Evolutionary conservation across 2,113 vertebrate genomes (phyloP).

Genomic region (Melanocharis versteri): DNA sequence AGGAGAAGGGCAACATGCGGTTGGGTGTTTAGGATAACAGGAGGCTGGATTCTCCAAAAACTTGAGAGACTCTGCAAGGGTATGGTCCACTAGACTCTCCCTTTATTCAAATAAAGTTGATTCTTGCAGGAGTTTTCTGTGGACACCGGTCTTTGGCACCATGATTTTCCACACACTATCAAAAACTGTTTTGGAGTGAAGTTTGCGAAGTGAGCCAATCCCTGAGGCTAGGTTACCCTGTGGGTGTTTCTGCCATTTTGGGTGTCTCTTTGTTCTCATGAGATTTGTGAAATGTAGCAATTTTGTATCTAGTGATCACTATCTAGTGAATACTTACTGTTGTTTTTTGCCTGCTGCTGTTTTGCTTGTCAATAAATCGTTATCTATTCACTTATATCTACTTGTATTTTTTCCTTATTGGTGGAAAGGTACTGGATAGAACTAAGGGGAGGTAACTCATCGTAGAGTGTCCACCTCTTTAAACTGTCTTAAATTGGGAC

Average conservation of each 20-base stretch:
- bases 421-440: neutral
- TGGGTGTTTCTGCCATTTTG: accelerated
- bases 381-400: neutral
- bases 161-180: accelerated
- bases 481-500: neutral
- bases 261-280: neutral
- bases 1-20: accelerated
- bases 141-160: neutral
- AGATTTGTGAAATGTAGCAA: neutral
- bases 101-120: neutral
- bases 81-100: neutral
- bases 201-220: neutral
- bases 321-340: neutral
- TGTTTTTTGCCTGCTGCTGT: neutral
- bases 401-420: neutral
- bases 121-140: neutral
- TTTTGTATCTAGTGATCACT: neutral
- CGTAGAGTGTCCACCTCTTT: neutral
- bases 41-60: neutral
- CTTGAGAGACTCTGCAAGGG: neutral
- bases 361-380: neutral
- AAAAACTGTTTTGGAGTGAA: neutral
- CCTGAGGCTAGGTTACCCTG: neutral
- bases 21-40: neutral
- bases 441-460: neutral